Evolutionary conservation across 2,113 vertebrate genomes (phyloP).

Genomic region (Catharus fuscescens): DNA sequence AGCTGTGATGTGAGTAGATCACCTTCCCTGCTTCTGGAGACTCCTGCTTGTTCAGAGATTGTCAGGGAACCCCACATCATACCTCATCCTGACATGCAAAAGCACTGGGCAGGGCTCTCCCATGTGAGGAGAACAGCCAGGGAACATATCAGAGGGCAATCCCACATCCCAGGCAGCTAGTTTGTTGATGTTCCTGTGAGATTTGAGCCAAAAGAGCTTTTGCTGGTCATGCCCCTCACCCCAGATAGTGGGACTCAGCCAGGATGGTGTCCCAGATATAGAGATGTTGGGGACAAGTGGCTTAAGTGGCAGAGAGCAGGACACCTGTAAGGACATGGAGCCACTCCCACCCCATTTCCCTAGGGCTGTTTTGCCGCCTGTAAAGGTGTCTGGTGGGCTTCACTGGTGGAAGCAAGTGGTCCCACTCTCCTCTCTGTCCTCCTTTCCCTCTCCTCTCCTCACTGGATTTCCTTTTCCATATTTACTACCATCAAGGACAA

Average conservation of each 20-base stretch:
- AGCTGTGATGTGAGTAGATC: slow-evolving; percentile 18
- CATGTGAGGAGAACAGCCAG: background rate
- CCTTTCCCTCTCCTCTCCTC: background rate
- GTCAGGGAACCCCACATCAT: background rate
- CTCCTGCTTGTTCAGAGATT: background rate
- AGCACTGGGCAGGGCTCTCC: background rate
- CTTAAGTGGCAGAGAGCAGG: background rate
- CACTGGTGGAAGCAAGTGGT: background rate
- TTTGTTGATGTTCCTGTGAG: background rate
- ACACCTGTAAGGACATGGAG: background rate
- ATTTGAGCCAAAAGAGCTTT: background rate
- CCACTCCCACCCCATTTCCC: rapidly evolving
- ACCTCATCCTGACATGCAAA: background rate
- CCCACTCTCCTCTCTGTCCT: background rate
- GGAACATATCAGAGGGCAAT: background rate
- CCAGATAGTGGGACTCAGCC: background rate
- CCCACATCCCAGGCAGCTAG: background rate
- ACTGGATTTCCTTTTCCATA: slow-evolving; percentile 23
- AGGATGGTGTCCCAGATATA: background rate
- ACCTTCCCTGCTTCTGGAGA: background rate
- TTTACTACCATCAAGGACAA: background rate
- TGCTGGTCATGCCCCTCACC: background rate
- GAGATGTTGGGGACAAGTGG: background rate
- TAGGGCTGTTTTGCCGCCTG: background rate
- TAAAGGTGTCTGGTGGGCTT: background rate